Evolutionary conservation across 2,797 vertebrate species (phyloP).

Genomic region (Helostoma temminkii): DNA sequence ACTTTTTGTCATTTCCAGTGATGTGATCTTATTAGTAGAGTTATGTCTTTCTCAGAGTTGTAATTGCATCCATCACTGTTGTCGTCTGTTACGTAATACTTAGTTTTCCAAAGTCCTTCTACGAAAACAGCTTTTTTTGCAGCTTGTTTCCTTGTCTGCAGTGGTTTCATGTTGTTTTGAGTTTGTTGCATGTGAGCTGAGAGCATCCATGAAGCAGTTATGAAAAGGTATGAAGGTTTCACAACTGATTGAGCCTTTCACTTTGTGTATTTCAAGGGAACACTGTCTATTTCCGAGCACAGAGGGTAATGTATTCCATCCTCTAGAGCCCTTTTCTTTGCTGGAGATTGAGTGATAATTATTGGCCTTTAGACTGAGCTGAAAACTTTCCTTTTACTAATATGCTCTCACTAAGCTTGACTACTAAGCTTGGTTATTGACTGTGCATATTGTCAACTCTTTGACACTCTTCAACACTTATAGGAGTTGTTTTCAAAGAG

Average conservation of each 20-base stretch:
- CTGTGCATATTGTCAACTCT: slow-evolving; percentile 18
- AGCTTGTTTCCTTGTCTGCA: slow-evolving; percentile 4
- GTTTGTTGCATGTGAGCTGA: slow-evolving; percentile 38
- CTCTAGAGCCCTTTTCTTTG: slow-evolving; percentile 44
- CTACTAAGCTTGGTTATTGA: slow-evolving; percentile 30
- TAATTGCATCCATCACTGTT: not conserved
- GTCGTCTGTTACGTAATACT: not conserved
- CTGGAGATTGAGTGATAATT: slow-evolving; percentile 43
- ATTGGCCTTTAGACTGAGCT: slow-evolving; percentile 53
- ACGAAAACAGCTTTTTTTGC: slow-evolving; percentile 1
- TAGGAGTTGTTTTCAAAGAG: slow-evolving; percentile 29
- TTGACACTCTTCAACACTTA: slow-evolving; percentile 11
- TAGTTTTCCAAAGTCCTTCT: not conserved
- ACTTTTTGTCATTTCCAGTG: not conserved
- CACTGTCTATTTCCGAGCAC: slow-evolving; percentile 32
- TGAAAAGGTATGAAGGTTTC: slow-evolving; percentile 42
- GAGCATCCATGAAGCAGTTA: slow-evolving; percentile 44
- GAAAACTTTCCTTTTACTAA: slow-evolving; percentile 49
- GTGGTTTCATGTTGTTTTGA: slow-evolving; percentile 1
- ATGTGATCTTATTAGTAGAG: not conserved
- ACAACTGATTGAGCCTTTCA: slow-evolving; percentile 42
- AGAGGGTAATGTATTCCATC: slow-evolving; percentile 60
- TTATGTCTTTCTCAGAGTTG: not conserved
- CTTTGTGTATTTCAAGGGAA: slow-evolving; percentile 47
- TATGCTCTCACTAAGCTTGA: slow-evolving; percentile 21